Percentiles rank a stretch among this genome's conserved stretches.
These are phyloP conservation scores for Hermodice carunculata DNA, from an alignment of 2,888 invertebrate species.

Conservation along the genomic window DNA sequence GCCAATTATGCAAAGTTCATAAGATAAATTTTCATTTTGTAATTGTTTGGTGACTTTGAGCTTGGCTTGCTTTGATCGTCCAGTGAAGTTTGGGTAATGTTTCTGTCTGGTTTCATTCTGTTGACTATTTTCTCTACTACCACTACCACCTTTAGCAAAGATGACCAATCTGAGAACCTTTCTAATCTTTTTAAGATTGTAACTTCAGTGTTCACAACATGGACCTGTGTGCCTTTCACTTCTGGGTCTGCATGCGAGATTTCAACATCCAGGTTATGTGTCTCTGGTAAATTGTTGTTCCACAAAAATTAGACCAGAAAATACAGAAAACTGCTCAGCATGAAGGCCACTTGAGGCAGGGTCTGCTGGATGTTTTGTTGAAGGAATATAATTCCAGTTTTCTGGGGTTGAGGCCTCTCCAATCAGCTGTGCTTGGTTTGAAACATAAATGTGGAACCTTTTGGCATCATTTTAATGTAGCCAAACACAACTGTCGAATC, in stretches of 20 bases:
- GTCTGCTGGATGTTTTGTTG: slow-evolving; percentile 43
- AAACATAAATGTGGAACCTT: slow-evolving; percentile 46
- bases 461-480: slow-evolving; percentile 42
- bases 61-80: background rate
- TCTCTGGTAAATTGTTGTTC: background rate
- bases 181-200: background rate
- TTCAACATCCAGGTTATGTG: background rate
- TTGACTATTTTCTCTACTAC: background rate
- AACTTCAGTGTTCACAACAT: background rate
- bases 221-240: slow-evolving; percentile 9
- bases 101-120: no score
- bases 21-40: slow-evolving; percentile 9
- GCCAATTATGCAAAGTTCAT: background rate
- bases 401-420: slow-evolving; percentile 36
- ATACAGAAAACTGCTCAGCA: slow-evolving; percentile 3
- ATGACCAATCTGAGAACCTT: slow-evolving; percentile 21
- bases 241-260: slow-evolving; percentile 22
- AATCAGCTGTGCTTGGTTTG: slow-evolving; percentile 44
- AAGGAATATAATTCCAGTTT: slow-evolving; percentile 39
- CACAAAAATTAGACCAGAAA: slow-evolving; percentile 30
- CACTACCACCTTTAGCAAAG: slow-evolving; percentile 4
- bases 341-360: slow-evolving; percentile 36
- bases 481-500: slow-evolving; percentile 41
- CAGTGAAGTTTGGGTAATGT: no score
- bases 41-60: background rate